These are phyloP conservation scores for Semotilus atromaculatus DNA, from an alignment of 2,797 vertebrate species.

Conservation along the genomic window DNA sequence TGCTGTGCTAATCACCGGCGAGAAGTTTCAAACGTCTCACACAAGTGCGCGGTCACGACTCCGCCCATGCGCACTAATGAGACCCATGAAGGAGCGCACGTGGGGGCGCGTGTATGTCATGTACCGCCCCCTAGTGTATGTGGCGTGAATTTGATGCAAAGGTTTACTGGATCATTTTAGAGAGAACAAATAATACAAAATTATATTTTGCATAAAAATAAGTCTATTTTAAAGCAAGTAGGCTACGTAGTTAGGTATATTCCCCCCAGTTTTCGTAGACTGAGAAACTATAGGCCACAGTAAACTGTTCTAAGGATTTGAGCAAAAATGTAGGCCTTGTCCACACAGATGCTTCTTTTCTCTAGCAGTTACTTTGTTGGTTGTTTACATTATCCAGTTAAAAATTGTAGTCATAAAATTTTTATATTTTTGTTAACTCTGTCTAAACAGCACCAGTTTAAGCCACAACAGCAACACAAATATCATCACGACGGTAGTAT, in stretches of 20 bases:
- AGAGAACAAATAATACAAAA: not conserved
- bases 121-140: not conserved
- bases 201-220: not conserved
- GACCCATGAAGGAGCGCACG: not conserved
- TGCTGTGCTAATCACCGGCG: conserved; percentile 46
- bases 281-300: not conserved
- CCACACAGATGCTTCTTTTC: not conserved
- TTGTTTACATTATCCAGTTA: not conserved
- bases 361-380: not conserved
- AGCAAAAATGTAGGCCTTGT: not conserved
- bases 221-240: not conserved
- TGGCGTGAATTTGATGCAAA: not conserved
- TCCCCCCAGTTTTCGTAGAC: not conserved
- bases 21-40: conserved; percentile 76
- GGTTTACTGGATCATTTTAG: too few relatives aligned
- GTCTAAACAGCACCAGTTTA: not conserved
- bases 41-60: conserved; percentile 78
- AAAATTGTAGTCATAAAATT: not conserved
- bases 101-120: not conserved
- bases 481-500: not conserved
- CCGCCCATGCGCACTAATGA: conserved; percentile 70
- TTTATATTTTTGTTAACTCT: not conserved
- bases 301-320: not conserved
- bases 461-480: not conserved
- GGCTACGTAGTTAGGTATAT: not conserved